Conservation (phyloP, 1,140 invertebrate species). For the Ericerus pela region DNA sequence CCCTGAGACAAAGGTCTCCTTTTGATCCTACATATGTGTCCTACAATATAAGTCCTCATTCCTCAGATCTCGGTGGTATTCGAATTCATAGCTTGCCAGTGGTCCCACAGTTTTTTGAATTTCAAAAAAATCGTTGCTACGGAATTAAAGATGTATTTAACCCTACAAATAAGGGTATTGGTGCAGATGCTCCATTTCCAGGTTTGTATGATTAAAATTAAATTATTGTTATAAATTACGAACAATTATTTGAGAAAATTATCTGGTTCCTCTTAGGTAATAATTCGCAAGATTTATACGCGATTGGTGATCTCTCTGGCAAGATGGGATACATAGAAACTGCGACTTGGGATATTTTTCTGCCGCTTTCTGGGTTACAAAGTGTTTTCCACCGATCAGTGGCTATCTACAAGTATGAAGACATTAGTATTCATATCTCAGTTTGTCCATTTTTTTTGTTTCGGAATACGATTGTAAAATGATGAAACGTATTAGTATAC, state of each 20-base stretch:
- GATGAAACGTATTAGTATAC: neutral
- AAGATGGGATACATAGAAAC: slow-evolving; percentile 41
- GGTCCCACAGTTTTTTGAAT: slow-evolving; percentile 16
- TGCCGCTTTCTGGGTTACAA: slow-evolving; percentile 65
- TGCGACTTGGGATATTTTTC: slow-evolving; percentile 55
- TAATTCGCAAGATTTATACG: slow-evolving; percentile 75
- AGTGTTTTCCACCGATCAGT: slow-evolving; percentile 69
- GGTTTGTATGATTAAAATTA: slow-evolving; percentile 16
- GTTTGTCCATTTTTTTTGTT: too few species aligned
- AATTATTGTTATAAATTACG: neutral
- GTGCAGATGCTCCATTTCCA: slow-evolving; percentile 17
- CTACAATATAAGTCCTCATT: slow-evolving; percentile 24
- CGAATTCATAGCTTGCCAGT: slow-evolving; percentile 51
- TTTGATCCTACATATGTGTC: slow-evolving; percentile 65
- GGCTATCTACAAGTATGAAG: slow-evolving; percentile 63
- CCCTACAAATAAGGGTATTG: slow-evolving; percentile 36
- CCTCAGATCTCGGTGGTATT: slow-evolving; percentile 34
- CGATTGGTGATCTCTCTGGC: slow-evolving; percentile 74
- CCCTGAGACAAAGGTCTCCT: slow-evolving; percentile 61
- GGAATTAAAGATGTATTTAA: slow-evolving; percentile 45
- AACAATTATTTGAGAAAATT: neutral
- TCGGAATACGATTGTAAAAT: neutral
- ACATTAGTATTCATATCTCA: too few species aligned
- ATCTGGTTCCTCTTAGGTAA: slow-evolving; percentile 33
- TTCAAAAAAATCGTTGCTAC: slow-evolving; percentile 34